Evolutionary conservation across 1,140 invertebrate genomes (phyloP), one percentile per base, ranked within the genome.

Genomic region (Lepidurus arcticus): DNA sequence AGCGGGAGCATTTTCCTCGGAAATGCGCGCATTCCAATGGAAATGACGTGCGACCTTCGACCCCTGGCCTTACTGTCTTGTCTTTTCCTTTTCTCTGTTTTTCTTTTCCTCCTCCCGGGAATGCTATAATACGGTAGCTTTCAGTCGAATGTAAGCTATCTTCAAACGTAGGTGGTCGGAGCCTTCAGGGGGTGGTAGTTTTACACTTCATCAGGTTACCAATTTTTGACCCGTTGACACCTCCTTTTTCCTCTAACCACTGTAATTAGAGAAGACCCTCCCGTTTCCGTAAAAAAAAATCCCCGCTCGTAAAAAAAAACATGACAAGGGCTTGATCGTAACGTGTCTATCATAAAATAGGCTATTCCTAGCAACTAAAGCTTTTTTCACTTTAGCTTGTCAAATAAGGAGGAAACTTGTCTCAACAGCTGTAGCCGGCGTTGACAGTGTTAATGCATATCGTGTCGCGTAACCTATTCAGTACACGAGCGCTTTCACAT

Each of bases 191-290:
- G 53, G 53, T n/a, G 53, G 53, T 1, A 65, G 16, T 13, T 53
- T 53, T 65, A 34, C 34, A 34, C 34, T 34, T 65, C 13, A 65
- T 65, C 53, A 16, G 21, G 21, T 65, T 65, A 65, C 53, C 53
- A 65, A 65, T n/a, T 65, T 65, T 65, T n/a, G 21, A 13, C 53
- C 53, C 21, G 16, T 65, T 65, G 53, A 65, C 53, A 65, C 53
- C 53, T 65, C 53, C 53, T 16, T 65, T 65, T 65, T 65, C 53
- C 53, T 21, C 53, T 65, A 21, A 16, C 53, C 13, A 65, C 3
- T 13, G 53, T 65, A 65, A 65, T 65, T 65, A 7, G 53, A 65
- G 53, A 65, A 65, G 53, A 1, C 53, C 21, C 34, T 34, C 34
- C 4, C 34, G 34, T 34, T 34, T 34, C 3, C 34, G 4, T 34